Base-by-base conservation (phyloP, 2,888 invertebrate genomes). In the Caenorhabditis doughertyi region DNA sequence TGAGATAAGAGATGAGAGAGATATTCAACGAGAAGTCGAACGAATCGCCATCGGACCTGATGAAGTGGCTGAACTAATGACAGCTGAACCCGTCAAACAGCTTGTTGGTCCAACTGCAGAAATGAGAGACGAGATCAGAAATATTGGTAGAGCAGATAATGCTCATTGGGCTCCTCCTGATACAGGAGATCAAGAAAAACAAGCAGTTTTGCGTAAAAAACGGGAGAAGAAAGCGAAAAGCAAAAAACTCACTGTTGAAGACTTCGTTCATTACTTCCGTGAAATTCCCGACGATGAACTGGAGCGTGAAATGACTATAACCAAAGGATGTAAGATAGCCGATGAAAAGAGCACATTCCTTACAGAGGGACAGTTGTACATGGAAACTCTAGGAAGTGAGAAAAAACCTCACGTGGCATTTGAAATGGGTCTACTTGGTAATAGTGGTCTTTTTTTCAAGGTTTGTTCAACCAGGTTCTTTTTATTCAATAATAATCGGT, bases 381-480 rank as follows among this genome's bases (percentile, higher is more conserved):
- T 67, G 29, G 27, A 49, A 13, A 42, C 76, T 29, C 60, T 76
- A 8, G 76, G 76, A 18, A 42, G 39, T 16, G 76, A 76, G 27
- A 60, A 56, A 42, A 76, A 76, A 9, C 76, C 76, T 9, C 67
- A 68, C 9, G 47, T 68, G 4, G 76, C 76, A 16, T 60, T 76
- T 21, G 76, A 76, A 21, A 47, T 76, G 51, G 51, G 47, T 9
- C 2, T 39, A 8, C 51, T 76, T 32, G 44, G 67, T 5, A 68
- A 42, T 23, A 72, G 72, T 27, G 72, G 81, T n/a, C 53, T 81
- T 8, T 72, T 81, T 35, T 76, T 65, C 55, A 81, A 76, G 49
- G 76, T 56, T 9, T 8, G 4, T 18, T 51, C 1, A 3, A 35
- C 18, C 2, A 8, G 3, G 8, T 25, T 29, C n/a, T 39, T 73